These are phyloP conservation scores for Galeopterus variegatus DNA, from an alignment of 2,113 vertebrate species.

Conservation along the genomic window DNA sequence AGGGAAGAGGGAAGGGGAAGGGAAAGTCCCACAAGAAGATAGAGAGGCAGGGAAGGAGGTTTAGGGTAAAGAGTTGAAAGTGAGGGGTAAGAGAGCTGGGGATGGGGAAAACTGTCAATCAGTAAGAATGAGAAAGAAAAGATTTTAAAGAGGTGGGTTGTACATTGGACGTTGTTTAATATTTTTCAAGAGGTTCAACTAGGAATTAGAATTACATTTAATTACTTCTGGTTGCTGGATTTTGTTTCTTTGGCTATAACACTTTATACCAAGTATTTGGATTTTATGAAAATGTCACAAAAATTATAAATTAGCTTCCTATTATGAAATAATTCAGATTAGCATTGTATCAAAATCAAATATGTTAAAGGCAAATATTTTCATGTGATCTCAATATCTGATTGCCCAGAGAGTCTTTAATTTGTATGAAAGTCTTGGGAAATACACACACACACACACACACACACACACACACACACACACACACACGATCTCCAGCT, in stretches of 20 bases:
- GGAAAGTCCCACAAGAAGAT: background rate
- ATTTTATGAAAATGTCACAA: slow-evolving; percentile 13
- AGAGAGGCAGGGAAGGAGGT: background rate
- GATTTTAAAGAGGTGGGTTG: background rate
- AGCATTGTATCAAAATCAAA: background rate
- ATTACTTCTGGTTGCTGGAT: background rate
- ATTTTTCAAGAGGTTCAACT: background rate
- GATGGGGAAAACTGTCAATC: background rate
- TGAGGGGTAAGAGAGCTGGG: background rate
- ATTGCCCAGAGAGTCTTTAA: background rate
- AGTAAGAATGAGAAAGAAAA: background rate
- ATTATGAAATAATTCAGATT: slow-evolving; percentile 15
- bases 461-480: too few species aligned
- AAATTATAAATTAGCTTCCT: background rate
- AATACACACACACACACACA: background rate
- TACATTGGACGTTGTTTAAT: background rate
- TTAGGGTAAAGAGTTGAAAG: background rate
- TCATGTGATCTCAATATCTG: background rate
- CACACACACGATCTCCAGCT: background rate
- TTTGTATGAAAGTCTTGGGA: background rate
- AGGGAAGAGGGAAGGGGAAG: background rate
- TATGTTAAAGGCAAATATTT: background rate
- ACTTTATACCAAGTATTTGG: background rate
- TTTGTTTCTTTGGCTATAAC: background rate
- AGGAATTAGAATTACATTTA: slow-evolving; percentile 42